Base-by-base conservation (phyloP, 1,140 invertebrate species). In the Colletes latitarsis region DNA sequence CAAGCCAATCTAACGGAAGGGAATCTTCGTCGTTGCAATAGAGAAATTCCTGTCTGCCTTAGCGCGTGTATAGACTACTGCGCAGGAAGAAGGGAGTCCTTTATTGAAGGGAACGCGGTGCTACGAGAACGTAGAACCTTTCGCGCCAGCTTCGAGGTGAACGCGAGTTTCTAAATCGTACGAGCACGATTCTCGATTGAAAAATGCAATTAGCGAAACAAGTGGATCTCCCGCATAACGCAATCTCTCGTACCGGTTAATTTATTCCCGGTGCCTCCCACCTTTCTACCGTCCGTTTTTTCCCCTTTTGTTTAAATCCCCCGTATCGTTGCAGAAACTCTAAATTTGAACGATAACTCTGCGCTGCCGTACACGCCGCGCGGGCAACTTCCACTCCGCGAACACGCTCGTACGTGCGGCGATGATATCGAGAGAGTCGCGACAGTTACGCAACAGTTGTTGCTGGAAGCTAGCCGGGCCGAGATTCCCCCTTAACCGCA, bases 321-420 rank as follows among this genome's bases (percentile, higher is more conserved):
- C 10, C 43, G 19, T 4, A 49, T 19, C 49, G 4, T 39, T 12
- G 8, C 21, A 4, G 0, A 5, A n/a, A 15, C 39, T 30, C 58
- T 6, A 78, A 72, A 72, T 78, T 78, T 55, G 2, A 46, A 53
- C 69, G 68, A 63, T 71, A 71, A 78, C 21, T 55, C 9, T 49
- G 9, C 14, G 14, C 46, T 53, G 21, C 52, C 67, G 58, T 12
- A 62, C 58, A 19, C 21, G 58, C 9, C 17, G 15, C 39, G 15
- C 9, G 41, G 5, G 10, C 43, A 67, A 67, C 64, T 67, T 67
- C 6, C 6, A 4, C 21, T 4, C 15, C 12, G 10, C n/a, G 62
- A 43, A 62, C 43, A 49, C 19, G 8, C 14, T 17, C 73, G 76
- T 78, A 73, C 77, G 75, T 62, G 76, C 67, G 30, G 15, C 58